Evolutionary conservation across 2,797 vertebrate genomes (phyloP), one percentile per base, ranked within the genome.

Genomic region (Myotis pilosus): DNA sequence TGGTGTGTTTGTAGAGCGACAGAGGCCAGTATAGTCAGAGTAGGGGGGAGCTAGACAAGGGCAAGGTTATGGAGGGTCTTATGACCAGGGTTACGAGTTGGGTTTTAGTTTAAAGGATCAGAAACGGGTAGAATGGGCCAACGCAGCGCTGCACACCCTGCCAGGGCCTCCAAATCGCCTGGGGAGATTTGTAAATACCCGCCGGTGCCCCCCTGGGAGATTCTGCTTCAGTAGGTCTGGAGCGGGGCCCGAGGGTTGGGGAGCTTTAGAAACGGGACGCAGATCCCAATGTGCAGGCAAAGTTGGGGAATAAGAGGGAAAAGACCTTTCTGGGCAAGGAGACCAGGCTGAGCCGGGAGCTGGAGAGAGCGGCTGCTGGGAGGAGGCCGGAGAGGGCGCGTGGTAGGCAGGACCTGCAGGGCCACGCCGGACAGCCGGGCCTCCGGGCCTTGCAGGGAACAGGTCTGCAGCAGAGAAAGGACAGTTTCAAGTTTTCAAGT

Each of bases 391-490:
- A 66, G 79, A 51, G 38, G 53, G 60, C 69, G 5, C 8, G 0
- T 6, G 30, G 17, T 38, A 28, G 66, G 60, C 9, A 15, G 33
- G 12, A 16, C 2, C 55, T 11, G 11, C 8, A 49, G 44, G n/a
- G 17, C 13, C 74, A 57, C 10, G 6, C 22, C 23, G 36, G 51
- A 4, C 4, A 30, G 47, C 55, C 17, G 0, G 28, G 36, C 57
- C n/a, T 1, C 1, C 0, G 55, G 44, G 19, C 47, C 33, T 1
- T 1, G 28, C 7, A 0, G 19, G 25, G 51, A 25, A 22, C 1
- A 19, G 53, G 20, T 69, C 51, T 78, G 53, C 41, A 53, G 25
- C 47, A 41, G 51, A 44, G 10, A 28, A 69, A 44, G 49, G 25
- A 51, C 15, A 36, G 8, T 20, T 82, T 66, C 76, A 16, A 25